Evolutionary conservation across 2,113 vertebrate species (phyloP).

Genomic region (Ageneiosus marmoratus): DNA sequence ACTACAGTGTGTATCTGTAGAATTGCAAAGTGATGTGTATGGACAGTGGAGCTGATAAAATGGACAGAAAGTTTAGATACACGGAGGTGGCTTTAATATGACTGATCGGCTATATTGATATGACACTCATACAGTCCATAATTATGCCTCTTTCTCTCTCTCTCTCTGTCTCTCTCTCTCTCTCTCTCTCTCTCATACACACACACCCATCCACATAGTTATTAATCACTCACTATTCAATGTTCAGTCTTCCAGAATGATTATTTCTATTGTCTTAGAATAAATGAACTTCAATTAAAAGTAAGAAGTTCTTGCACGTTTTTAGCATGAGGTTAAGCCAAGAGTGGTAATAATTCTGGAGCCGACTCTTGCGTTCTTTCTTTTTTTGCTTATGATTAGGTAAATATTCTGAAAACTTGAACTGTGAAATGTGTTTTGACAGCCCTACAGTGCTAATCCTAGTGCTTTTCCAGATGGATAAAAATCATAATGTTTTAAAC

Average conservation of each 20-base stretch:
- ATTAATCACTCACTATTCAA: not conserved
- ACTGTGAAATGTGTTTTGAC: not conserved
- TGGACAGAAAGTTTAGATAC: too few relatives aligned
- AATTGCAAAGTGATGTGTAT: too few relatives aligned
- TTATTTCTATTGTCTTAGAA: not conserved
- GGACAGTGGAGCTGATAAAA: too few relatives aligned
- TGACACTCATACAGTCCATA: too few relatives aligned
- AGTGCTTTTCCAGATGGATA: not conserved
- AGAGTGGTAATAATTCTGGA: not conserved
- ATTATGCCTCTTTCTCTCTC: too few relatives aligned
- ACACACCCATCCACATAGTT: not conserved
- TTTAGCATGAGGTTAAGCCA: not conserved
- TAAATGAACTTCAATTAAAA: not conserved
- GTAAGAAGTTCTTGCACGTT: not conserved
- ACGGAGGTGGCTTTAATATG: too few relatives aligned
- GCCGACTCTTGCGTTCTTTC: too few relatives aligned
- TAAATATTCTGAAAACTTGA: not conserved
- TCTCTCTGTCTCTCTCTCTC: too few relatives aligned
- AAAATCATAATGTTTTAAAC: not conserved
- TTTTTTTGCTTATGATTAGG: not conserved
- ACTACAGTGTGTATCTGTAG: too few relatives aligned
- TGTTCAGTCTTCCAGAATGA: not conserved
- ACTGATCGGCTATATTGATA: too few relatives aligned
- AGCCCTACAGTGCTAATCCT: not conserved
- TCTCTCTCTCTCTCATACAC: too few relatives aligned